Conservation (phyloP, 2,113 vertebrate species). For the Geothlypis trichas region DNA sequence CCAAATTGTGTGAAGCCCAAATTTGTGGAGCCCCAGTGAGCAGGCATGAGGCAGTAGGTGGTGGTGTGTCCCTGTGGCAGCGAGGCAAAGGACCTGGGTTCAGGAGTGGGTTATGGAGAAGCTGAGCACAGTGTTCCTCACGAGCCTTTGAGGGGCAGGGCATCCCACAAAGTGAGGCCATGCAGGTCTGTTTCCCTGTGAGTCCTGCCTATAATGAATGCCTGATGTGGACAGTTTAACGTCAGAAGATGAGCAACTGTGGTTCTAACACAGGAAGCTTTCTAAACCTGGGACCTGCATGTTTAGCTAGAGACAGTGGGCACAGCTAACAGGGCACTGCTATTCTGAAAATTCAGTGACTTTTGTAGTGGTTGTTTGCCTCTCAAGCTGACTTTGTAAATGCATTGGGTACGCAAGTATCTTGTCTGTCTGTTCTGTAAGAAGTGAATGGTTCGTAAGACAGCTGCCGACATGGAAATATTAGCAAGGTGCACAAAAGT, state of each 20-base stretch:
- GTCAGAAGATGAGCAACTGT: not conserved
- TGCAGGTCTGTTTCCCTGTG: not conserved
- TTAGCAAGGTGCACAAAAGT: not conserved
- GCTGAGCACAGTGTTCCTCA: not conserved
- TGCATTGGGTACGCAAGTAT: not conserved
- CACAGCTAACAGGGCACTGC: not conserved
- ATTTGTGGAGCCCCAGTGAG: not conserved
- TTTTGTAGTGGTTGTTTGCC: not conserved
- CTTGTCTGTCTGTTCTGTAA: not conserved
- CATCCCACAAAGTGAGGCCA: fast-evolving
- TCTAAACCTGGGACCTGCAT: not conserved
- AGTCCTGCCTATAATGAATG: not conserved
- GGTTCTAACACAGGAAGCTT: not conserved
- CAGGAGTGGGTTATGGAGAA: fast-evolving
- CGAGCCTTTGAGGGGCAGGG: not conserved
- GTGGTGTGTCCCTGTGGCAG: not conserved
- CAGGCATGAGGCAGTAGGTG: not conserved
- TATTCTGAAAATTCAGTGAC: not conserved
- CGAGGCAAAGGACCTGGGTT: fast-evolving
- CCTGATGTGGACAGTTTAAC: not conserved
- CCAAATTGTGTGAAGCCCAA: fast-evolving
- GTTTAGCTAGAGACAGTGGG: not conserved
- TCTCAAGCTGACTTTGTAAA: not conserved
- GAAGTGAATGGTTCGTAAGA: not conserved
- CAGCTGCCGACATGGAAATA: fast-evolving